phyloP scores from a whole-genome alignment of 1,140 invertebrate species.

The Heliconius nattereri region DNA sequence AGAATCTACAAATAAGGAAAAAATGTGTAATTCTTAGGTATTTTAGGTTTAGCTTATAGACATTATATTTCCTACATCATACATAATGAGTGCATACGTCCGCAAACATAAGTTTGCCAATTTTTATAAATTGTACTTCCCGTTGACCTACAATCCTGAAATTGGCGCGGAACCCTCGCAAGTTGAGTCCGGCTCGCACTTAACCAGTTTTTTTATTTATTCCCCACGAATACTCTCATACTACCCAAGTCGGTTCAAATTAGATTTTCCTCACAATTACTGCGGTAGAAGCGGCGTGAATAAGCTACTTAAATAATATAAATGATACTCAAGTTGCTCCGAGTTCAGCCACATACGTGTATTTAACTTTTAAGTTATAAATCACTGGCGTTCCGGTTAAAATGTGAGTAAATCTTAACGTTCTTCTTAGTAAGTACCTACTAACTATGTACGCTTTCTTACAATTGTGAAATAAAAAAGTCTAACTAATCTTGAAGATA shows the following conservation, averaged over 20 bases:
- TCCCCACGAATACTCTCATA: background rate
- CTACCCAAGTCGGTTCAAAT: background rate
- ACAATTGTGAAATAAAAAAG: background rate
- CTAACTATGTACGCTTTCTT: background rate
- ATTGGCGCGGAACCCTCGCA: too few relatives aligned
- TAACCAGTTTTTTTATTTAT: background rate
- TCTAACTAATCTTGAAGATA: background rate
- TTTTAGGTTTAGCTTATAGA: too few relatives aligned
- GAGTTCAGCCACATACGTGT: slow-evolving; percentile 5
- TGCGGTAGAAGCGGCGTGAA: background rate
- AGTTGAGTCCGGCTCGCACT: too few relatives aligned
- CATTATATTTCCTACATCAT: too few relatives aligned
- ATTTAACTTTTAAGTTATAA: slow-evolving; percentile 12
- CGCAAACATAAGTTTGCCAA: too few relatives aligned
- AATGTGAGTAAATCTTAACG: slow-evolving; percentile 11
- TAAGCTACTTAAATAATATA: slow-evolving; percentile 16
- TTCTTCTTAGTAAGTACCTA: background rate
- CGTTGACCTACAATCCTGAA: too few relatives aligned
- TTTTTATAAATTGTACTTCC: too few relatives aligned
- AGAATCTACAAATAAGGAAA: too few relatives aligned
- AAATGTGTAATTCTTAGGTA: too few relatives aligned
- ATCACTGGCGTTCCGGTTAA: slow-evolving; percentile 1
- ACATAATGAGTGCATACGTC: too few relatives aligned
- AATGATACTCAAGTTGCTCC: slow-evolving; percentile 7
- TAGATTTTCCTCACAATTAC: background rate